A percentile compares a stretch with the other conserved stretches of the same genome.
These are phyloP conservation scores for Pangasius macronema DNA, from an alignment of 2,797 vertebrate genomes.

Conservation along the genomic window DNA sequence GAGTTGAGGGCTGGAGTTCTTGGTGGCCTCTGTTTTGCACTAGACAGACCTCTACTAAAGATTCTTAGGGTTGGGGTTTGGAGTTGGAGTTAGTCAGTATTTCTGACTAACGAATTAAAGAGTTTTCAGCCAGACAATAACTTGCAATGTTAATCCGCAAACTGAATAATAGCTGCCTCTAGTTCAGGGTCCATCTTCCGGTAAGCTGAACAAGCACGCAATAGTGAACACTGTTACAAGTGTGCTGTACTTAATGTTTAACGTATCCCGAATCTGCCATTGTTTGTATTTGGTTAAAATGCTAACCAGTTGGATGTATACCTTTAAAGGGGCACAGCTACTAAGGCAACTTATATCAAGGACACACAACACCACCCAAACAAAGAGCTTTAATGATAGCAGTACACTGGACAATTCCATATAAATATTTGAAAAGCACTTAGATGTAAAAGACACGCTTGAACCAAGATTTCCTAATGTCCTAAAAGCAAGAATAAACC, in stretches of 20 bases:
- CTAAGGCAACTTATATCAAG: background rate
- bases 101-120: background rate
- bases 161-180: background rate
- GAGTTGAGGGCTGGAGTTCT: no score
- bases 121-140: background rate
- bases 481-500: background rate
- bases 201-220: background rate
- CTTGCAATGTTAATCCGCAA: background rate
- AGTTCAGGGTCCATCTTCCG: background rate
- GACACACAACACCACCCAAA: background rate
- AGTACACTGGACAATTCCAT: background rate
- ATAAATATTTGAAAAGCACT: constrained; percentile 19
- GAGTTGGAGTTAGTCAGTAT: no score
- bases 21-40: no score
- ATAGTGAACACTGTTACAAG: background rate
- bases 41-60: no score
- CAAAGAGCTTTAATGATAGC: constrained; percentile 8
- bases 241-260: background rate
- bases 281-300: background rate
- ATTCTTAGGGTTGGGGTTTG: no score
- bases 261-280: background rate
- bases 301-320: background rate
- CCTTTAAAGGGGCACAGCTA: background rate
- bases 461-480: background rate
- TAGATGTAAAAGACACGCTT: background rate